These are phyloP conservation scores for Tiliqua scincoides DNA, from an alignment of 2,113 vertebrate genomes.

Conservation along the genomic window DNA sequence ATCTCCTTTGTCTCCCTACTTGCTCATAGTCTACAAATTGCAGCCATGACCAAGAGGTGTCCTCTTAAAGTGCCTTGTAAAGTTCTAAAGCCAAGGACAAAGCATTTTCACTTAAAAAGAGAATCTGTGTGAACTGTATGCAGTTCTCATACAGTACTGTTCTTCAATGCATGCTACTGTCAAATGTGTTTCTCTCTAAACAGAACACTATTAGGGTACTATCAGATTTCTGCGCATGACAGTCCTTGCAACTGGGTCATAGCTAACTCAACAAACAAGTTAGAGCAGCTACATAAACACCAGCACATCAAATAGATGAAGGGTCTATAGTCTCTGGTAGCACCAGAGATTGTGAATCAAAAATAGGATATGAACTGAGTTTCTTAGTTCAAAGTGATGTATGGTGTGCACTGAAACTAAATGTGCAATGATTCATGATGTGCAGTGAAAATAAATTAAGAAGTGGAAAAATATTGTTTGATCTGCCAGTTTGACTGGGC, in stretches of 20 bases:
- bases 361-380: not conserved
- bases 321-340: not conserved
- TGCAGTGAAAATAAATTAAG: not conserved
- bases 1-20: conserved; percentile 67
- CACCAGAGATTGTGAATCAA: not conserved
- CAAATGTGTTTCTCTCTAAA: not conserved
- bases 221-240: not conserved
- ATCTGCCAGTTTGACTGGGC: not conserved
- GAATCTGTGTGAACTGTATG: conserved; percentile 50
- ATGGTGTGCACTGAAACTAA: not conserved
- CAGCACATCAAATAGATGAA: not conserved
- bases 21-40: conserved; percentile 61
- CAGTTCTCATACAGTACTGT: conserved; percentile 60
- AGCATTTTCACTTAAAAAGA: conserved; percentile 70
- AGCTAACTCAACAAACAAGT: not conserved
- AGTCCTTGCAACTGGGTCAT: not conserved
- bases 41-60: conserved; percentile 63
- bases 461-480: not conserved
- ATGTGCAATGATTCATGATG: not conserved
- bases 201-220: not conserved
- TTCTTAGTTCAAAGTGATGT: not conserved
- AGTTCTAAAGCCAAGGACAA: conserved; percentile 52
- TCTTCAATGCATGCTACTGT: conserved; percentile 57
- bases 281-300: not conserved
- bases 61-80: conserved; percentile 51